A percentile compares a stretch with the other conserved stretches of the same genome.
Conservation (phyloP, 1,140 invertebrate genomes). For the Dinothrombium tinctorium region DNA sequence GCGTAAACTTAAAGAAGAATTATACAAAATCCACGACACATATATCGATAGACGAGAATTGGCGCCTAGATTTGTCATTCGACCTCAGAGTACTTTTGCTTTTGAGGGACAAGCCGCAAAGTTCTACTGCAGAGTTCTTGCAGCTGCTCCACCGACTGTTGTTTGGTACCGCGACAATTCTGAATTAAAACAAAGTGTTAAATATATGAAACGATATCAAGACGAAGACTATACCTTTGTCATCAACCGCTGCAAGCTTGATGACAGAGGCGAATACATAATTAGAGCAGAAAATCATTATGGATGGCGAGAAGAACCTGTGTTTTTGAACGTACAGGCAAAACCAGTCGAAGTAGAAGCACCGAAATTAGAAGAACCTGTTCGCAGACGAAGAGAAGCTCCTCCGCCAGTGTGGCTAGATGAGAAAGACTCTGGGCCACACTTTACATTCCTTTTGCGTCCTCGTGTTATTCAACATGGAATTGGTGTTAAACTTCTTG, state of each 20-base stretch:
- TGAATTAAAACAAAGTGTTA: constrained; percentile 87
- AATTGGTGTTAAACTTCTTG: constrained; percentile 64
- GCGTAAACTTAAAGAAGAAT: constrained; percentile 82
- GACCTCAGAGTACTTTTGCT: constrained; percentile 76
- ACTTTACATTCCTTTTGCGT: constrained; percentile 86
- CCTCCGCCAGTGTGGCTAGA: constrained; percentile 28
- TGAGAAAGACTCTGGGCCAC: constrained; percentile 68
- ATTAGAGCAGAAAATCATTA: constrained; percentile 94
- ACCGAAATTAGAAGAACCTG: constrained; percentile 12
- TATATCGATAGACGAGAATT: constrained; percentile 91
- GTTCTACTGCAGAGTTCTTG: constrained; percentile 88
- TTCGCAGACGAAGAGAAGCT: constrained; percentile 9
- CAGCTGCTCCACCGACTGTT: constrained; percentile 71
- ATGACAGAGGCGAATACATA: constrained; percentile 89
- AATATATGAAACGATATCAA: constrained; percentile 94
- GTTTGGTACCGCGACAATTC: constrained; percentile 83
- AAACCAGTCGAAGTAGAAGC: constrained; percentile 36
- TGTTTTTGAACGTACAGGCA: constrained; percentile 93
- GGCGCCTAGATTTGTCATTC: constrained; percentile 87
- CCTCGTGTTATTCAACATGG: constrained; percentile 79
- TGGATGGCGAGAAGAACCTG: constrained; percentile 80
- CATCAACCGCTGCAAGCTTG: constrained; percentile 78
- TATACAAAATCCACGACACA: constrained; percentile 85
- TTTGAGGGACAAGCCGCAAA: constrained; percentile 92
- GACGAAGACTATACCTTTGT: constrained; percentile 92